A percentile compares a stretch with the other conserved stretches of the same genome.
Conservation (phyloP, 2,888 invertebrate genomes). For the Sinopyrophorus schimmeli region DNA sequence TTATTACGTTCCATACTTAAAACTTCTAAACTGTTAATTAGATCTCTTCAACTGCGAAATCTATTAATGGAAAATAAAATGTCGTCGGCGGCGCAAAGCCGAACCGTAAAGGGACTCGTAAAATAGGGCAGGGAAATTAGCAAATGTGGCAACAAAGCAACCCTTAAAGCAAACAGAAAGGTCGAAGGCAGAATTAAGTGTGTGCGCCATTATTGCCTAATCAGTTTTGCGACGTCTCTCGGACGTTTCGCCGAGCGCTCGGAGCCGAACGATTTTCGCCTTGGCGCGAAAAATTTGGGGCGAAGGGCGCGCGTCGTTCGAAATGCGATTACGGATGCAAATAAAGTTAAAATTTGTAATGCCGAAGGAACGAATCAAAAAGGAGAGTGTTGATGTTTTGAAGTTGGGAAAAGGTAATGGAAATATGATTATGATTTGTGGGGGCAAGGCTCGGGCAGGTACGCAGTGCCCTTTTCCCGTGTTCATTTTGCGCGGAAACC, state of each 20-base stretch:
- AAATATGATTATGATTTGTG: constrained; percentile 26
- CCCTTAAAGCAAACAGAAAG: constrained; percentile 16
- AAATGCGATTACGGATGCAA: neutral
- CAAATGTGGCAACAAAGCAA: constrained; percentile 16
- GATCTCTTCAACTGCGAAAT: too few relatives aligned
- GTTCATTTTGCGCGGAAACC: constrained; percentile 19
- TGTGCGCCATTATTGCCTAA: constrained; percentile 23
- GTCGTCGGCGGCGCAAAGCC: too few relatives aligned
- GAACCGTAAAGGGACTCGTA: constrained; percentile 12
- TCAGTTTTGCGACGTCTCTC: constrained; percentile 22
- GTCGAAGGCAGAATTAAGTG: constrained; percentile 21
- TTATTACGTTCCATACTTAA: constrained; percentile 27
- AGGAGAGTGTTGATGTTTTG: too few relatives aligned
- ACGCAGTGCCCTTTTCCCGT: constrained; percentile 19
- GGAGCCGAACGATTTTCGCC: too few relatives aligned
- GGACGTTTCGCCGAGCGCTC: too few relatives aligned
- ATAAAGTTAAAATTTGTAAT: neutral
- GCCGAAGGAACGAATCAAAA: neutral
- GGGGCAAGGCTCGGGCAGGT: constrained; percentile 21
- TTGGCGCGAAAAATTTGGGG: too few relatives aligned
- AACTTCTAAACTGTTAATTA: constrained; percentile 24
- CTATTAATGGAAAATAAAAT: too few relatives aligned
- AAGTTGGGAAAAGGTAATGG: too few relatives aligned
- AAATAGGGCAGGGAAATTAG: constrained; percentile 12
- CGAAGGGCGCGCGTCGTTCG: too few relatives aligned